Evolutionary conservation across 2,888 invertebrate genomes (phyloP).

Genomic region (Zhengitettix transpicula): DNA sequence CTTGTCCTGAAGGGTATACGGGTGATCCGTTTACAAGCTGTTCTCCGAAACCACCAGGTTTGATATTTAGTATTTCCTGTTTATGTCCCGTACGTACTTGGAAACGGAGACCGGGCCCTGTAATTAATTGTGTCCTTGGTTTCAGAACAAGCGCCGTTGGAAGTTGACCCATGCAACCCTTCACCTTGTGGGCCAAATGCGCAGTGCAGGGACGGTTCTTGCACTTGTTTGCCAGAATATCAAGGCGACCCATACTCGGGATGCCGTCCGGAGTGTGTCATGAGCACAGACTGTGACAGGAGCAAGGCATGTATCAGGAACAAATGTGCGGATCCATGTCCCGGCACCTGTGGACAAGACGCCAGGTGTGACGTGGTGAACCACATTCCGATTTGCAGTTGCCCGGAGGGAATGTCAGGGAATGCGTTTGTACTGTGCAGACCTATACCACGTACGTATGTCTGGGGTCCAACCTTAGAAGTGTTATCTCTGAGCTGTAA

Average conservation of each 20-base stretch:
- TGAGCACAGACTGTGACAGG: conserved; percentile 46
- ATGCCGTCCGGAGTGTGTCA: conserved; percentile 53
- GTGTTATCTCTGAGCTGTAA: too few relatives aligned
- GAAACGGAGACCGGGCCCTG: too few relatives aligned
- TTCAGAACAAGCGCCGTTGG: conserved; percentile 10
- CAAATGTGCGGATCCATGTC: conserved; percentile 54
- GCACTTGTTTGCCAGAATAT: conserved; percentile 53
- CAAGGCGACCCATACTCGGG: conserved; percentile 53
- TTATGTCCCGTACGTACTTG: too few relatives aligned
- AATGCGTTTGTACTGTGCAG: conserved; percentile 49
- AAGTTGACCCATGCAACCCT: conserved; percentile 17
- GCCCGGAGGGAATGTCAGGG: conserved; percentile 38
- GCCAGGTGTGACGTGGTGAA: conserved; percentile 56
- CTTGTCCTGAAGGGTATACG: conserved; percentile 17
- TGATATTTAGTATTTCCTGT: too few relatives aligned
- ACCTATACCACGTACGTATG: conserved; percentile 21
- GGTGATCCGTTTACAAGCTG: conserved; percentile 21
- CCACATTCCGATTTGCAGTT: conserved; percentile 54
- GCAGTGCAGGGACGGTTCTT: conserved; percentile 35
- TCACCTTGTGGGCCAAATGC: conserved; percentile 22
- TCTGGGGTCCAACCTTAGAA: background rate
- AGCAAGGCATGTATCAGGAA: conserved; percentile 47
- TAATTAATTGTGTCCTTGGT: background rate
- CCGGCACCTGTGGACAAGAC: conserved; percentile 49
- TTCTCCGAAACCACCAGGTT: conserved; percentile 8